phyloP scores from a whole-genome alignment of 2,888 invertebrate species.

The Endotricha flammealis region DNA sequence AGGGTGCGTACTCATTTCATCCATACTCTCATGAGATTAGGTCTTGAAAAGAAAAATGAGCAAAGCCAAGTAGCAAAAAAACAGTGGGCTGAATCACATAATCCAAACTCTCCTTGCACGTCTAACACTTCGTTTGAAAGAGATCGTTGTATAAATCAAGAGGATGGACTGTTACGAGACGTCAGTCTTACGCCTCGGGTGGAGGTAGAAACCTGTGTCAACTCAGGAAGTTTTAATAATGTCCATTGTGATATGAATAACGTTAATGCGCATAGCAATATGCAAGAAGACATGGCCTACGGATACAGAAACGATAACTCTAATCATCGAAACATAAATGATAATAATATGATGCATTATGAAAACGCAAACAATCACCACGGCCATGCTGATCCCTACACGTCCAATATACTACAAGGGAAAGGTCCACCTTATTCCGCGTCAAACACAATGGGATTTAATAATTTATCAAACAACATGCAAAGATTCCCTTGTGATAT shows the following conservation, averaged over 20 bases:
- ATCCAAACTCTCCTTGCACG: conserved; percentile 44
- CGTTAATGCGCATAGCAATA: conserved; percentile 28
- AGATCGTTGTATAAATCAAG: conserved; percentile 53
- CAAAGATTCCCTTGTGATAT: conserved; percentile 69
- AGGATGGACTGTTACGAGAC: conserved; percentile 71
- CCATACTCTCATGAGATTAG: conserved; percentile 95
- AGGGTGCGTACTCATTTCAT: conserved; percentile 98
- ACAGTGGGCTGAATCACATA: conserved; percentile 67
- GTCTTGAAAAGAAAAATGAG: conserved; percentile 91
- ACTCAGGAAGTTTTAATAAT: conserved; percentile 82
- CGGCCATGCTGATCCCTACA: conserved; percentile 63
- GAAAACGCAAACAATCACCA: conserved; percentile 61
- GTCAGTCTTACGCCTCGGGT: conserved; percentile 74
- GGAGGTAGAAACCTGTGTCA: conserved; percentile 81
- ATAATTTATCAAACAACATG: conserved; percentile 49
- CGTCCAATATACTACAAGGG: conserved; percentile 60
- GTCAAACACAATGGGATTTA: conserved; percentile 47
- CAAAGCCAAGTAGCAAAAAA: conserved; percentile 66
- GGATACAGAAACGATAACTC: conserved; percentile 61
- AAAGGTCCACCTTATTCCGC: conserved; percentile 59
- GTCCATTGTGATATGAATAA: conserved; percentile 80
- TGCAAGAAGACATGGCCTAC: conserved; percentile 41
- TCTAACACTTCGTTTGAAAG: conserved; percentile 56
- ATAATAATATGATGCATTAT: conserved; percentile 52
- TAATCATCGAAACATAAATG: conserved; percentile 59